These are phyloP conservation scores for Solenodon paradoxus DNA, from an alignment of 2,113 vertebrate genomes.

Conservation along the genomic window DNA sequence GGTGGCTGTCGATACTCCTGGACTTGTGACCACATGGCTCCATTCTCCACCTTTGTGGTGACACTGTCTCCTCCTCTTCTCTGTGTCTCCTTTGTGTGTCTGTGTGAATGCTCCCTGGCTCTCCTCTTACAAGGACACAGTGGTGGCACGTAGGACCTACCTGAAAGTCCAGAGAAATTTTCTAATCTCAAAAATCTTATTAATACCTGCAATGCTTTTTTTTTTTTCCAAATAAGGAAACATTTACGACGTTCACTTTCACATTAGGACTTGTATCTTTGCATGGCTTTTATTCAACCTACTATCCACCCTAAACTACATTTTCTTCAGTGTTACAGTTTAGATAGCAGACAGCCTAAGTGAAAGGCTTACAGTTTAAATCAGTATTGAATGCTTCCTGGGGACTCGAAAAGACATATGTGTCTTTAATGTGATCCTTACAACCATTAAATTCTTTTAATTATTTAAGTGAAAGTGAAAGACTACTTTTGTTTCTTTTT, in stretches of 20 bases:
- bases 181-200: background rate
- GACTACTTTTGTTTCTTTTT: background rate
- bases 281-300: background rate
- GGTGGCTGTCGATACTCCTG: background rate
- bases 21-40: accelerated
- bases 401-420: background rate
- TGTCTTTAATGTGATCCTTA: slow-evolving; percentile 29
- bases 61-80: background rate
- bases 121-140: background rate
- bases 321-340: background rate
- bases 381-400: slow-evolving; percentile 1
- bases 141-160: background rate
- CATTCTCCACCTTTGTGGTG: background rate
- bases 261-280: background rate
- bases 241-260: background rate
- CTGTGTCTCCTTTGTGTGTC: background rate
- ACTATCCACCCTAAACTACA: background rate
- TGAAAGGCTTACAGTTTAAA: background rate
- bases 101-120: background rate
- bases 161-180: background rate
- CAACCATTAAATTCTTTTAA: slow-evolving; percentile 48
- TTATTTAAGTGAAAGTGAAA: slow-evolving; percentile 45
- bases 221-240: background rate
- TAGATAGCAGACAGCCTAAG: background rate
- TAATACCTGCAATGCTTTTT: background rate